These are phyloP conservation scores for Scopus umbretta DNA, from an alignment of 2,113 vertebrate genomes.

Conservation along the genomic window DNA sequence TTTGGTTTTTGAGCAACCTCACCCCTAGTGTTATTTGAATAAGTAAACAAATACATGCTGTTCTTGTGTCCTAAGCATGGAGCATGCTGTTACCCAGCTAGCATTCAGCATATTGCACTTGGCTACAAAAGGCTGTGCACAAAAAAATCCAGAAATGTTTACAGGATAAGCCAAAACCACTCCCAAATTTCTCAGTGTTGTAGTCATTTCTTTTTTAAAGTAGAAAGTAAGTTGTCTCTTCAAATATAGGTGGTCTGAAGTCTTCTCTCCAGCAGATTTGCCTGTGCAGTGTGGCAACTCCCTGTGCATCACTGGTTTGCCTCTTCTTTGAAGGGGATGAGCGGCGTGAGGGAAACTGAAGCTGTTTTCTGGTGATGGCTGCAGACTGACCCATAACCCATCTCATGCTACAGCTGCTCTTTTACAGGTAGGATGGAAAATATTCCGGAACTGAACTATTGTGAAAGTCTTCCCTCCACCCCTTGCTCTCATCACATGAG, in stretches of 20 bases:
- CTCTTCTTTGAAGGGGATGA: neutral
- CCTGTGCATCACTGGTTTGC: neutral
- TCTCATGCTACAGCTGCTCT: neutral
- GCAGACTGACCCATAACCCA: neutral
- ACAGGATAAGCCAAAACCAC: neutral
- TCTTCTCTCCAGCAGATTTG: neutral
- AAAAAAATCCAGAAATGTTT: neutral
- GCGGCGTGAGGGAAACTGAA: neutral
- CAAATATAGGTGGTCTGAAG: neutral
- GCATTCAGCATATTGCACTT: slow-evolving; percentile 35
- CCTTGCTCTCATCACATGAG: neutral
- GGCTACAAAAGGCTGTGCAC: neutral
- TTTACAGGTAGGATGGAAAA: neutral
- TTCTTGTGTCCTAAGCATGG: neutral
- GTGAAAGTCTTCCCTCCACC: neutral
- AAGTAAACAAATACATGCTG: slow-evolving; percentile 41
- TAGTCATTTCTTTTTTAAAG: neutral
- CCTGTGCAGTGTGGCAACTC: neutral
- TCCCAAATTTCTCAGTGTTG: neutral
- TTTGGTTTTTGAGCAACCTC: neutral
- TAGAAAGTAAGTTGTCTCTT: neutral
- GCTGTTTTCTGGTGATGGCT: neutral
- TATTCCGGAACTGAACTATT: neutral
- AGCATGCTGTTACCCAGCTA: slow-evolving; percentile 45
- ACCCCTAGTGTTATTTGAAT: slow-evolving; percentile 31